phyloP scores from a whole-genome alignment of 2,888 invertebrate species.

The Byasa hedistus region DNA sequence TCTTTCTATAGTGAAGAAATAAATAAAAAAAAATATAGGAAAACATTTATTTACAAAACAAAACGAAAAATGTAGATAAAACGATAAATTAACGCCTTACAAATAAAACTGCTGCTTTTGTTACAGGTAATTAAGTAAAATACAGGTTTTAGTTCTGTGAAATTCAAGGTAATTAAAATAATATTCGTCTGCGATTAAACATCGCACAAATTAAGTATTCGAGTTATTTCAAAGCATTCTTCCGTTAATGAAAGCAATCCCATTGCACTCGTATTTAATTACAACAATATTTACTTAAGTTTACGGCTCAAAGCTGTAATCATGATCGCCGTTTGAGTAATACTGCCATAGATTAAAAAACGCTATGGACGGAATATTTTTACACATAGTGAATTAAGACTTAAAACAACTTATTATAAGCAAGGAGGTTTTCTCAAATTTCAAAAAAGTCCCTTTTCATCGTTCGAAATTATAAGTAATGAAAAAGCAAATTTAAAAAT shows the following conservation, averaged over 20 bases:
- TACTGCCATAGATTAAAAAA: background rate
- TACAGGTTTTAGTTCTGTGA: background rate
- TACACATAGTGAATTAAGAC: background rate
- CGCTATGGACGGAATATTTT: constrained; percentile 21
- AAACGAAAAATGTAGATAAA: constrained; percentile 26
- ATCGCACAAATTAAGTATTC: background rate
- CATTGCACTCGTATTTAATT: background rate
- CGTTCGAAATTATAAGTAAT: background rate
- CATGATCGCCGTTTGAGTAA: background rate
- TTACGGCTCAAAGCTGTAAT: background rate
- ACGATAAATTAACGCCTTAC: background rate
- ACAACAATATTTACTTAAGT: background rate
- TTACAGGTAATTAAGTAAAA: background rate
- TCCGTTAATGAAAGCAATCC: background rate
- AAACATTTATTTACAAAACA: constrained; percentile 28
- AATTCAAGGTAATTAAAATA: background rate
- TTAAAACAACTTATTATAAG: background rate
- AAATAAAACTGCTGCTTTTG: background rate
- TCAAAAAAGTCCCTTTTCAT: background rate
- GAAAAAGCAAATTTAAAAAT: background rate
- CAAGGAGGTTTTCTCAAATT: background rate
- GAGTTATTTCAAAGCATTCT: background rate
- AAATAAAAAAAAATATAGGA: background rate
- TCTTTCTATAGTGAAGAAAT: background rate
- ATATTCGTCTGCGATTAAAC: background rate